Evolutionary conservation across 2,797 vertebrate species (phyloP).

Genomic region (Mastacembelus armatus): DNA sequence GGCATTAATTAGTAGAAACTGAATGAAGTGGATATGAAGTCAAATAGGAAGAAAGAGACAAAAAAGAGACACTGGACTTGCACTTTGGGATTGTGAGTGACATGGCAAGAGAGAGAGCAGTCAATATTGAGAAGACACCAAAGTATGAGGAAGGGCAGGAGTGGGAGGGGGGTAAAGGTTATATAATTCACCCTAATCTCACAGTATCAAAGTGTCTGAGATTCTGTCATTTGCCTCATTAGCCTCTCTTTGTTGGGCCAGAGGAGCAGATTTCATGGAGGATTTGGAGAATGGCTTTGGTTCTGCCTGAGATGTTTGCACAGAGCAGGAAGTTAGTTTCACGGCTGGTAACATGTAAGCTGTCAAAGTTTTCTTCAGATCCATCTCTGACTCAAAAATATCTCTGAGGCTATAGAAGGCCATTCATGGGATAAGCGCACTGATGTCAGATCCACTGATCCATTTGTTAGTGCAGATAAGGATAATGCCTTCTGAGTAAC

Average conservation of each 20-base stretch:
- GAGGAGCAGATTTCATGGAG: conserved; percentile 78
- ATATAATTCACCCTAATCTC: conserved; percentile 81
- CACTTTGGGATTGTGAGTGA: conserved; percentile 59
- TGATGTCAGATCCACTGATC: conserved; percentile 68
- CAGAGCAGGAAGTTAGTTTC: conserved; percentile 72
- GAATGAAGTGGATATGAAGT: conserved; percentile 67
- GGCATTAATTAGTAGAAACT: conserved; percentile 75
- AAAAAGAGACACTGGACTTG: conserved; percentile 33
- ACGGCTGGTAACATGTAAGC: conserved; percentile 66
- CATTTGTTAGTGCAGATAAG: conserved; percentile 67
- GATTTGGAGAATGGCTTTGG: conserved; percentile 77
- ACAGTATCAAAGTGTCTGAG: conserved; percentile 72
- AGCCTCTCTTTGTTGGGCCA: conserved; percentile 76
- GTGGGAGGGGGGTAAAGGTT: conserved; percentile 74
- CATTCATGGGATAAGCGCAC: conserved; percentile 61
- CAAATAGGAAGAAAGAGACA: conserved; percentile 33
- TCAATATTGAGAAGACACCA: conserved; percentile 53
- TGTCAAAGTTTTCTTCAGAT: conserved; percentile 75
- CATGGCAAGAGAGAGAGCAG: conserved; percentile 35
- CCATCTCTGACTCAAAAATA: conserved; percentile 64
- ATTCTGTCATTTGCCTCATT: conserved; percentile 79
- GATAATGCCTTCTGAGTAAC: conserved; percentile 51
- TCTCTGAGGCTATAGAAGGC: conserved; percentile 59
- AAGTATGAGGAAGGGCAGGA: conserved; percentile 41
- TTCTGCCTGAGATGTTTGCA: conserved; percentile 63